Evolutionary conservation across 2,888 invertebrate genomes (phyloP), one percentile per base, ranked within the genome.

Genomic region (Cantharis rustica): DNA sequence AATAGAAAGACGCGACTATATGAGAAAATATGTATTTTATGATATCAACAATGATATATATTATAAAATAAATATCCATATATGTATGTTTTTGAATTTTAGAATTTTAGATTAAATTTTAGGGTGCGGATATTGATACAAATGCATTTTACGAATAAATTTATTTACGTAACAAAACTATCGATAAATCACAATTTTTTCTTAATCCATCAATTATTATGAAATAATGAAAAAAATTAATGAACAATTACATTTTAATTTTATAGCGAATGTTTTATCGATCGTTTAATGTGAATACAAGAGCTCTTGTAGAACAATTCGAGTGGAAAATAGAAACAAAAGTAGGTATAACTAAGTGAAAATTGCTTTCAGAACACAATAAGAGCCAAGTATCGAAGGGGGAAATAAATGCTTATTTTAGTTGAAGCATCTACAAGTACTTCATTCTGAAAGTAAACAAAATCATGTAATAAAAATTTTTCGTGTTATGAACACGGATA

Each of bases 241-340:
- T 77, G 69, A 74, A 62, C 69, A 66, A 69, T 75, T 75, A 71
- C 71, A 73, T 77, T 76, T 75, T 77, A 77, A 77, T 77, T 77
- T 77, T 74, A n/a, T 7, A 71, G 68, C 75, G 20, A 75, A 73
- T 73, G 63, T 71, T 68, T n/a, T 27, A 75, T 78, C 78, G 78
- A 78, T 78, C 78, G 75, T 16, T 66, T 20, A 62, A 16, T 31
- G 64, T 75, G 66, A 73, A 75, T 73, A 79, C 76, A 83, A 83
- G 84, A 75, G 81, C 81, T 79, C 83, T 84, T 75, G 71, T 79
- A 76, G 72, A 80, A 73, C 80, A 80, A 80, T 68, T 78, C 81
- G 75, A 82, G 81, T 80, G 84, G 82, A 84, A 84, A 84, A 84
- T 84, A 84, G 84, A 84, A 82, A 85, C 85, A 85, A 85, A 85